Conservation (phyloP, 2,113 vertebrate genomes). For the Macroglossus sobrinus region DNA sequence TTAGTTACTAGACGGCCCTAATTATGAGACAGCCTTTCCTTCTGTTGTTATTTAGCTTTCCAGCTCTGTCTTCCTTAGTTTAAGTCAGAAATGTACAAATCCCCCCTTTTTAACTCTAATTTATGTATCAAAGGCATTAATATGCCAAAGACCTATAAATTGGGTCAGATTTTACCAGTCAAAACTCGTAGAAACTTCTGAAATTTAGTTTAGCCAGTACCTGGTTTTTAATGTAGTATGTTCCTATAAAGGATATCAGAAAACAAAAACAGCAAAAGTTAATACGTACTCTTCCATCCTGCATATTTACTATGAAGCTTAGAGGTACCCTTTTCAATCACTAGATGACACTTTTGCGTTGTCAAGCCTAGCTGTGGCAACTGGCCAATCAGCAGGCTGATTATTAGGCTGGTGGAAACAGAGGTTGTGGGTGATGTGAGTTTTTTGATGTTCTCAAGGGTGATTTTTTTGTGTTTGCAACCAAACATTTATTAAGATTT, state of each 20-base stretch:
- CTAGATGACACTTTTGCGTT: background rate
- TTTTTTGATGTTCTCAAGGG: background rate
- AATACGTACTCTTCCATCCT: background rate
- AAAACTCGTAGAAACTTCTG: background rate
- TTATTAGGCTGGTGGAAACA: background rate
- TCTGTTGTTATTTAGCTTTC: background rate
- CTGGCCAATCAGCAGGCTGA: background rate
- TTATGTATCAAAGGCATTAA: background rate
- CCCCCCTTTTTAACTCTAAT: background rate
- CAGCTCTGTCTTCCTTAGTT: background rate
- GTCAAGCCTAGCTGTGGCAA: background rate
- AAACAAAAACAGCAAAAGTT: background rate
- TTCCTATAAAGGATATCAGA: background rate
- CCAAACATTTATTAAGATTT: background rate
- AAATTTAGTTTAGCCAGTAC: background rate
- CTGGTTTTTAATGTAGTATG: background rate
- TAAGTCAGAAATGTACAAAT: background rate
- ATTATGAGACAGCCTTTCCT: background rate
- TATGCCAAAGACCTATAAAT: background rate
- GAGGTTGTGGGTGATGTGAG: background rate
- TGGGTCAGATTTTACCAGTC: background rate
- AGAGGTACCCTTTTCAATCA: background rate
- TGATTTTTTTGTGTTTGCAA: background rate
- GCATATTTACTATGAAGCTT: background rate
- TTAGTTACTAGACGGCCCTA: background rate